These are phyloP conservation scores for Schizothorax lantsangensis DNA, from an alignment of 2,797 vertebrate genomes.

Conservation along the genomic window DNA sequence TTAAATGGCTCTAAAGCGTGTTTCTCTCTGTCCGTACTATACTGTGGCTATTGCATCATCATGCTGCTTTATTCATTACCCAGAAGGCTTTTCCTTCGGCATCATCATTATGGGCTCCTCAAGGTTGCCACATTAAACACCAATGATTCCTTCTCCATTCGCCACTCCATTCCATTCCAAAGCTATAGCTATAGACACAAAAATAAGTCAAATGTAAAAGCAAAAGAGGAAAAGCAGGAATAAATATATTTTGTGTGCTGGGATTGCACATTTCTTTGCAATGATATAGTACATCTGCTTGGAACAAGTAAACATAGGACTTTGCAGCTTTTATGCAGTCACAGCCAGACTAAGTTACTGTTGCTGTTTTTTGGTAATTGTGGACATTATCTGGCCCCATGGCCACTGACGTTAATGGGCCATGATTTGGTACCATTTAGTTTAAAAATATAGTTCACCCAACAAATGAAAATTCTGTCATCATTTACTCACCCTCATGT, in stretches of 20 bases:
- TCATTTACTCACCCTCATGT: not conserved
- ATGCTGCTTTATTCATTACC: constrained; percentile 57
- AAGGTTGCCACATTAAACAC: constrained; percentile 42
- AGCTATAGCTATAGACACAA: not conserved
- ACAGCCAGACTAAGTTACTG: not conserved
- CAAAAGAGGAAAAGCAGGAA: not conserved
- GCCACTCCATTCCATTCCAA: not conserved
- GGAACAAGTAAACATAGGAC: not conserved
- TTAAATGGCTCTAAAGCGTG: constrained; percentile 45
- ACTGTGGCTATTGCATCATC: constrained; percentile 43
- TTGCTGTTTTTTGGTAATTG: not conserved
- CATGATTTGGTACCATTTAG: not conserved
- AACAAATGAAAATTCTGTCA: not conserved
- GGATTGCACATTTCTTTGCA: not conserved
- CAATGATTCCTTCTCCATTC: constrained; percentile 22
- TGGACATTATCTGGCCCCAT: not conserved
- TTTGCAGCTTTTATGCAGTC: not conserved
- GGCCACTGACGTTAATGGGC: not conserved
- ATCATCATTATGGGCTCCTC: constrained; percentile 34
- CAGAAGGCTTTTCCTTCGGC: constrained; percentile 19
- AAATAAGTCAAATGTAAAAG: not conserved
- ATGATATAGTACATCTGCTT: not conserved
- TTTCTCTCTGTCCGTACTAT: constrained; percentile 39
- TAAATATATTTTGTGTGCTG: not conserved
- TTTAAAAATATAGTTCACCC: not conserved